Conservation (phyloP, 1,140 invertebrate species). For the Lasaia peninsularis region DNA sequence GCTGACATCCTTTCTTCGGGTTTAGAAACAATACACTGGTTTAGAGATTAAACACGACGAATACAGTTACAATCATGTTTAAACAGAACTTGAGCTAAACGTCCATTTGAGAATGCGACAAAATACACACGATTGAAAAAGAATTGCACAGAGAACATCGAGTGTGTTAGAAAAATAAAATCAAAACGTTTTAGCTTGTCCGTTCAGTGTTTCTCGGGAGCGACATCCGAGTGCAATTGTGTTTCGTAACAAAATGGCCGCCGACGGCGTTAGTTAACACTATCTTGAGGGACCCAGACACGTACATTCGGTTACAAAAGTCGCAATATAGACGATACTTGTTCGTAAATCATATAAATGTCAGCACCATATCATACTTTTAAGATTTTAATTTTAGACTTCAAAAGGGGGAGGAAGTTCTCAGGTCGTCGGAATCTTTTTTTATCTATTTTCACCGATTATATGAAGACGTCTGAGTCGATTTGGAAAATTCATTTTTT, state of each 20-base stretch:
- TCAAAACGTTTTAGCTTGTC: constrained; percentile 36
- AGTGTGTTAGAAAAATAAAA: constrained; percentile 12
- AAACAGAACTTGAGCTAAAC: background rate
- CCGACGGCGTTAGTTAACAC: constrained; percentile 42
- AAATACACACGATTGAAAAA: background rate
- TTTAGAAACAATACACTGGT: background rate
- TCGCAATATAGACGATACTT: constrained; percentile 17
- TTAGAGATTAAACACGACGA: background rate
- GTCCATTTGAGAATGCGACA: background rate
- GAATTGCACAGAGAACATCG: background rate
- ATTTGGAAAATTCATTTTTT: no score
- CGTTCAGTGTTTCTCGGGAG: constrained; percentile 20
- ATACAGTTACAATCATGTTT: background rate
- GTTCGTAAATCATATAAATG: background rate
- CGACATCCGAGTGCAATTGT: constrained; percentile 37
- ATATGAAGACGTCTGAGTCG: no score
- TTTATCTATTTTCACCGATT: no score
- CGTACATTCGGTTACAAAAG: constrained; percentile 31
- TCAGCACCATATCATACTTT: no score
- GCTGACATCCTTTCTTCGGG: no score
- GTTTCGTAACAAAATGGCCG: constrained; percentile 32
- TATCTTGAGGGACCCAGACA: constrained; percentile 41
- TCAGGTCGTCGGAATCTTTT: no score
- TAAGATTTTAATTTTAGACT: no score
- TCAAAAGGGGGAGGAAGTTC: no score